Evolutionary conservation across 2,888 invertebrate genomes (phyloP), one percentile per base, ranked within the genome.

Genomic region (Brachynemurus nebulosus): DNA sequence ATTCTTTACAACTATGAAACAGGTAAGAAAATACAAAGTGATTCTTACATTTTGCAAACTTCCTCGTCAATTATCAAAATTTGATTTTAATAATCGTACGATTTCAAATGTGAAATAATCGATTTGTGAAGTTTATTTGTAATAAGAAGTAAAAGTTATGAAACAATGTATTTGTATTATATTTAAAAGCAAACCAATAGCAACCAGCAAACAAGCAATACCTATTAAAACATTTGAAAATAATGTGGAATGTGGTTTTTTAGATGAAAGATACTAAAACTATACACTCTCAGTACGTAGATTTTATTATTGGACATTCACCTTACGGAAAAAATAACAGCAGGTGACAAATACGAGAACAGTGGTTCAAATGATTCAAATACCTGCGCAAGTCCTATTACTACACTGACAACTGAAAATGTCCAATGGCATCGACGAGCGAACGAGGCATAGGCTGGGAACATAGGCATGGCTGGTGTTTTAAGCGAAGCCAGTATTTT

Each of bases 251-350:
- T 30, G 30, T 30, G 14, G 30, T 30, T 30, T 30, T 30, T 30
- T 30, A 30, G n/a, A 30, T 30, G 14, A 14, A 30, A 12, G 30
- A 30, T 12, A 30, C n/a, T 12, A 14, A 30, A 12, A 30, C 30
- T n/a, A n/a, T n/a, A n/a, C n/a, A n/a, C n/a, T n/a, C 30, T 30
- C n/a, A 14, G n/a, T 30, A 30, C 30, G 30, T 12, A 30, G 30
- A 30, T 30, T 30, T 30, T 30, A 30, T 30, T 30, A 30, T 30
- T 30, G 30, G 30, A 14, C 30, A 30, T 30, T 30, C 30, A 30
- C 30, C 30, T 30, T 30, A 30, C 30, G 30, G 30, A 30, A 30
- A 30, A 30, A 30, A 30, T 30, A 30, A 30, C 30, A 30, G 30
- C 30, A 30, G 30, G 30, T 30, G 30, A 30, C 30, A 30, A 30